These are phyloP conservation scores for Pseudococcus viburni DNA, from an alignment of 2,888 invertebrate genomes.

Conservation along the genomic window DNA sequence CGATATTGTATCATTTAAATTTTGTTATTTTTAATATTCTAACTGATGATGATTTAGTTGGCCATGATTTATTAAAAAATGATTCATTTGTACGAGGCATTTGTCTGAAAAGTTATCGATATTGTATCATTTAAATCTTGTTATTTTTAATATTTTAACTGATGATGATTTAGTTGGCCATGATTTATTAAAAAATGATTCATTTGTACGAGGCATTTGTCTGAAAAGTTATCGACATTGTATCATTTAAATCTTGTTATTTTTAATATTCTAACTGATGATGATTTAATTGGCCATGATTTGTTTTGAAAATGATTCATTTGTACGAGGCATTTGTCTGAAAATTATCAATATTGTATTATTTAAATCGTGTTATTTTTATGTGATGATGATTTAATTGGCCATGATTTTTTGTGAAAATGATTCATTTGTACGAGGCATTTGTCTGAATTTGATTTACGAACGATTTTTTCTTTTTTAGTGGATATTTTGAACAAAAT, in stretches of 20 bases:
- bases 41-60: not conserved
- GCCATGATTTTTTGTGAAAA: not conserved
- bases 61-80: constrained; percentile 9
- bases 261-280: not conserved
- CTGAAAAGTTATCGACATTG: constrained; percentile 48
- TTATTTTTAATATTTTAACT: not conserved
- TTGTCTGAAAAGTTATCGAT: constrained; percentile 62
- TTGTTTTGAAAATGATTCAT: constrained; percentile 28
- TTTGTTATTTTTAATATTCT: not conserved
- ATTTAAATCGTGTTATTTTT: not conserved
- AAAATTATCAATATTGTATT: constrained; percentile 20
- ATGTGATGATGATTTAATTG: not conserved
- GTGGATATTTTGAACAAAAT: not conserved
- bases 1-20: not conserved
- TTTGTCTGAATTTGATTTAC: constrained; percentile 64
- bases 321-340: constrained; percentile 67
- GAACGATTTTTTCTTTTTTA: not conserved
- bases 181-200: constrained; percentile 45
- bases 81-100: constrained; percentile 65
- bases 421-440: constrained; percentile 64
- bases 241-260: not conserved
- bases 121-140: not conserved
- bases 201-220: constrained; percentile 66
- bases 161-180: constrained; percentile 7
- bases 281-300: constrained; percentile 13